Percentiles rank a stretch among this genome's conserved stretches.
phyloP scores from a whole-genome alignment of 2,113 vertebrate species.

The Galeopterus variegatus region DNA sequence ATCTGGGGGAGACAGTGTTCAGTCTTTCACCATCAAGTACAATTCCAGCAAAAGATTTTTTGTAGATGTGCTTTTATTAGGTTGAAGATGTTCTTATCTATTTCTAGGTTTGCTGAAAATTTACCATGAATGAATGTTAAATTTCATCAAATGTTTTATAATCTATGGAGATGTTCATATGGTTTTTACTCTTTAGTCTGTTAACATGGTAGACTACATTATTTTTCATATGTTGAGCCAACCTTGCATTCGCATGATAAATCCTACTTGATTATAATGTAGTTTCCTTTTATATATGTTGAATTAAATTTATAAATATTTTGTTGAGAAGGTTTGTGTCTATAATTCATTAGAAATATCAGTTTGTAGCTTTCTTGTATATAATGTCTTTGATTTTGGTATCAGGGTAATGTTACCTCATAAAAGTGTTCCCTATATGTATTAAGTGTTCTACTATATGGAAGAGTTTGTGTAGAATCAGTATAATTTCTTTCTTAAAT shows the following conservation, averaged over 20 bases:
- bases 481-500: background rate
- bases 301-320: background rate
- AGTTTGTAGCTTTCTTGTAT: background rate
- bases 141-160: background rate
- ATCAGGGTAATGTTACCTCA: background rate
- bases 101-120: background rate
- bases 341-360: slow-evolving; percentile 8
- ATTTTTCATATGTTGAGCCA: background rate
- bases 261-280: background rate
- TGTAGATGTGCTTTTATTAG: background rate
- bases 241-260: background rate
- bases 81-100: background rate
- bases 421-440: background rate
- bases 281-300: background rate
- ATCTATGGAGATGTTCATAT: background rate
- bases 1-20: background rate
- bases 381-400: background rate
- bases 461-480: background rate
- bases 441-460: background rate
- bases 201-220: background rate
- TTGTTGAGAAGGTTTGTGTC: background rate
- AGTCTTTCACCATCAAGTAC: background rate
- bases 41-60: background rate
- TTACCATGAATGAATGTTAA: background rate
- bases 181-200: background rate